Conservation (phyloP, 1,140 invertebrate genomes). For the Ectropis grisescens region DNA sequence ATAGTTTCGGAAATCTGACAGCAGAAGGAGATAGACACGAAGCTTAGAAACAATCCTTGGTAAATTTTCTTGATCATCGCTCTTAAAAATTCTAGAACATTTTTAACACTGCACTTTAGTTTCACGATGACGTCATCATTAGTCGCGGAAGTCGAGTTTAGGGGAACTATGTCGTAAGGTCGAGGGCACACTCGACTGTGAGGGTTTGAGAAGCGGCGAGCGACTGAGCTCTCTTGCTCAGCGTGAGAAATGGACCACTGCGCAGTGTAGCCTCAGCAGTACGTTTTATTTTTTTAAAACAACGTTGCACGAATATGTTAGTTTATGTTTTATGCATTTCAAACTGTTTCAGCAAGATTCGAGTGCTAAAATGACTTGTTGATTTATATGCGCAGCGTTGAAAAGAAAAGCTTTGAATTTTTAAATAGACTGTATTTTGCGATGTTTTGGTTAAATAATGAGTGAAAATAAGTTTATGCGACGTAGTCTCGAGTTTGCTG, state of each 20-base stretch:
- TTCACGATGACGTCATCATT: constrained; percentile 5
- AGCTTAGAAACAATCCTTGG: constrained; percentile 57
- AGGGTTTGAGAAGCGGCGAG: constrained; percentile 24
- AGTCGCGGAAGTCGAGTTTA: no score
- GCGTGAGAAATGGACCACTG: constrained; percentile 33
- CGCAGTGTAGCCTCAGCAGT: constrained; percentile 34
- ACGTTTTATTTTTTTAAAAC: constrained; percentile 33
- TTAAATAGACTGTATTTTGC: no score
- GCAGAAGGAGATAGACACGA: constrained; percentile 60
- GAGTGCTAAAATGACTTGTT: no score
- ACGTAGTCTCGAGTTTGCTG: no score
- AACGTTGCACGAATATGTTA: constrained; percentile 16
- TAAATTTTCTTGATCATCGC: constrained; percentile 58
- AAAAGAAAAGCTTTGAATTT: no score
- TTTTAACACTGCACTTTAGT: constrained; percentile 12
- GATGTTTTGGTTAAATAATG: no score
- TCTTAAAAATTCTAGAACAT: no score
- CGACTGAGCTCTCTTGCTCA: constrained; percentile 34
- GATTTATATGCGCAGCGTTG: no score
- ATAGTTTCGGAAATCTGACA: constrained; percentile 62
- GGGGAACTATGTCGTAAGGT: constrained; percentile 18
- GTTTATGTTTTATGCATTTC: constrained; percentile 6
- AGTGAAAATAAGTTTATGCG: no score
- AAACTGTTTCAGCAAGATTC: no score
- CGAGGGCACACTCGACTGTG: constrained; percentile 42